These are phyloP conservation scores for Stenchaetothrips biformis DNA, from an alignment of 2,888 invertebrate genomes.

Conservation along the genomic window DNA sequence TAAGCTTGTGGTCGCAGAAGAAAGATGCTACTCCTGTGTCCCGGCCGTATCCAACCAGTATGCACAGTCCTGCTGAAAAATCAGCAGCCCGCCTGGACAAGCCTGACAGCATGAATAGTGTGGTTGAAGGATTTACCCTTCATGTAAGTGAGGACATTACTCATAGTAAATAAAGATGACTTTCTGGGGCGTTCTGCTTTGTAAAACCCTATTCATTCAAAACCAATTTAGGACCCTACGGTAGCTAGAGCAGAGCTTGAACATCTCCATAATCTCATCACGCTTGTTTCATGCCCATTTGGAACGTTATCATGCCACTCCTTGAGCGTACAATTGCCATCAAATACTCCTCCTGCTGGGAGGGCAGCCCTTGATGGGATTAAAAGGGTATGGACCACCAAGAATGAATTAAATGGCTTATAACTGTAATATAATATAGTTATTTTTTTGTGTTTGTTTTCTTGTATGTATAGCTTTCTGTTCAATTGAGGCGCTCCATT, in stretches of 20 bases:
- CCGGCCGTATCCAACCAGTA: constrained; percentile 33
- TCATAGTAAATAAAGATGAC: not conserved
- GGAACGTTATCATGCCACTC: constrained; percentile 12
- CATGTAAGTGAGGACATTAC: constrained; percentile 42
- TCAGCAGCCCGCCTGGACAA: not conserved
- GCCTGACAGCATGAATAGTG: constrained; percentile 36
- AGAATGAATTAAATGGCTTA: not conserved
- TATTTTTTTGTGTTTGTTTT: not conserved
- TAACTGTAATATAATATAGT: too few species aligned
- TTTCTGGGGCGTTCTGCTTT: not conserved
- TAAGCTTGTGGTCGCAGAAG: not conserved
- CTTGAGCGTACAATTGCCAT: not conserved
- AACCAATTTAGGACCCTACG: not conserved
- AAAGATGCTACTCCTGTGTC: constrained; percentile 28
- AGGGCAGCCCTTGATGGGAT: not conserved
- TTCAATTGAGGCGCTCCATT: not conserved
- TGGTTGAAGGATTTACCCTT: constrained; percentile 48
- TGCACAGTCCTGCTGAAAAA: constrained; percentile 10
- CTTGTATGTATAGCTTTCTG: not conserved
- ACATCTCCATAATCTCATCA: not conserved
- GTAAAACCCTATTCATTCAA: not conserved
- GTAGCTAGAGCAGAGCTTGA: not conserved
- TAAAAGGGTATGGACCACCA: not conserved
- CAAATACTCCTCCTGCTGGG: not conserved
- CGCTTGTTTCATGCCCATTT: not conserved